Evolutionary conservation across 2,113 vertebrate species (phyloP).

Genomic region (Phrynosoma blainvillii): DNA sequence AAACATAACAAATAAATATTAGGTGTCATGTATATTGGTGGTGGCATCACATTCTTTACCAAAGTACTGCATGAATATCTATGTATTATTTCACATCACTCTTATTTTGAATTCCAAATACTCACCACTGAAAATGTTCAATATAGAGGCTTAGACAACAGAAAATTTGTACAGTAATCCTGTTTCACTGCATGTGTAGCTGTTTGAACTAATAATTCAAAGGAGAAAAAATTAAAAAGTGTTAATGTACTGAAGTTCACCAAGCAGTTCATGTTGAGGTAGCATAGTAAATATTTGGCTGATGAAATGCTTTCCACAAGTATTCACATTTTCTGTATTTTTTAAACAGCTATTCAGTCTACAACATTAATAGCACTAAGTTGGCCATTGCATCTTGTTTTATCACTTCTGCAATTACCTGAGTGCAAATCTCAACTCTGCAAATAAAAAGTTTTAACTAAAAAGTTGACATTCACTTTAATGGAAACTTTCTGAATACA

Average conservation of each 20-base stretch:
- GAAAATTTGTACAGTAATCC: background rate
- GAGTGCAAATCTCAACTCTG: background rate
- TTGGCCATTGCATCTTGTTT: background rate
- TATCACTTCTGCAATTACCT: background rate
- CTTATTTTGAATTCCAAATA: slow-evolving; percentile 4
- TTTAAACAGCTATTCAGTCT: background rate
- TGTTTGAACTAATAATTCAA: background rate
- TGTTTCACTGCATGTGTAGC: background rate
- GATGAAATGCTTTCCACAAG: background rate
- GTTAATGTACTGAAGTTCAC: background rate
- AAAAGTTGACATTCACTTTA: background rate
- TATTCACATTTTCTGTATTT: background rate
- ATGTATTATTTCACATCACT: background rate
- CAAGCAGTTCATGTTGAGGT: background rate
- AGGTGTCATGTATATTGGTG: no score
- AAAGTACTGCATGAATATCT: background rate
- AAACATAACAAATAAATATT: no score
- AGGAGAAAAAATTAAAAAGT: background rate
- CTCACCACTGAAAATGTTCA: slow-evolving; percentile 9
- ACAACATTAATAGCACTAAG: background rate
- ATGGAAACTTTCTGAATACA: background rate
- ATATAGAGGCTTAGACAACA: background rate
- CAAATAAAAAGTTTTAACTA: slow-evolving; percentile 13
- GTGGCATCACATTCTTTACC: background rate
- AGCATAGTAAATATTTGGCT: background rate